Evolutionary conservation across 1,140 invertebrate species (phyloP).

Genomic region (Aporrectodea caliginosa): DNA sequence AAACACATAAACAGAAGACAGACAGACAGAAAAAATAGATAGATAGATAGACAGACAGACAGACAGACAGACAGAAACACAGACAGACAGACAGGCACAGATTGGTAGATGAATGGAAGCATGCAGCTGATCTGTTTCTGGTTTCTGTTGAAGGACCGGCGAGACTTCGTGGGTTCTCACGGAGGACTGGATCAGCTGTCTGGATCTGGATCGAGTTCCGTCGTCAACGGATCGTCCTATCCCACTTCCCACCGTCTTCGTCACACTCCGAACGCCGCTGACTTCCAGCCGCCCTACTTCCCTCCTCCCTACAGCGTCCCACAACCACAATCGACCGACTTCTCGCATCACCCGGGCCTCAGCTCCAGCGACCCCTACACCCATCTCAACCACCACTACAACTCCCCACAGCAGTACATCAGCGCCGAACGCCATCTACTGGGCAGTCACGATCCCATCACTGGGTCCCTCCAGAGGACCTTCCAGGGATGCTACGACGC

Average conservation of each 20-base stretch:
- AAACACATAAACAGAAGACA: too few species aligned
- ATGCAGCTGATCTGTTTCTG: too few species aligned
- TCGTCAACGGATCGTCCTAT: background rate
- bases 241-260: background rate
- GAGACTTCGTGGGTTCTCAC: background rate
- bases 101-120: too few species aligned
- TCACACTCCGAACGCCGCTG: conserved; percentile 12
- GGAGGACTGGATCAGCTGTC: background rate
- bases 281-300: conserved; percentile 24
- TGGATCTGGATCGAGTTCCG: background rate
- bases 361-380: background rate
- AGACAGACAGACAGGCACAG: too few species aligned
- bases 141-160: background rate
- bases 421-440: background rate
- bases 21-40: too few species aligned
- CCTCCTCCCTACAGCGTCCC: conserved; percentile 15
- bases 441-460: background rate
- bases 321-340: conserved; percentile 17
- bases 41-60: too few species aligned
- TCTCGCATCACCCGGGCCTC: background rate
- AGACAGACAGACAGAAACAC: too few species aligned
- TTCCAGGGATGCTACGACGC: background rate
- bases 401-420: conserved; percentile 4
- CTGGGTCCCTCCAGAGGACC: background rate
- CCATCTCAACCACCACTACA: conserved; percentile 12